Evolutionary conservation across 2,888 invertebrate genomes (phyloP).

Genomic region (Operophtera brumata): DNA sequence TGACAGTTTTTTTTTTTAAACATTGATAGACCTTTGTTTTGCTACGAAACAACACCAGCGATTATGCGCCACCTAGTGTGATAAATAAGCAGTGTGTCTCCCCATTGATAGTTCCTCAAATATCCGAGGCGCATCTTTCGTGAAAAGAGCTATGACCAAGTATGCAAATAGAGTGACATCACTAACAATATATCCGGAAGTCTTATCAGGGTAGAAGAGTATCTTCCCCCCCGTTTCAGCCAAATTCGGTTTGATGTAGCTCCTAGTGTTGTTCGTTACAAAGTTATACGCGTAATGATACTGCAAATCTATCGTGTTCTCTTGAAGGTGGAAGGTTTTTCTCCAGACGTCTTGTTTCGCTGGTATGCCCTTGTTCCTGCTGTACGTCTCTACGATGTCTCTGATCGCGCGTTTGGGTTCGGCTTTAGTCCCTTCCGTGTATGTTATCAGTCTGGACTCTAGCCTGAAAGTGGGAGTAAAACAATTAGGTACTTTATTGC

Average conservation of each 20-base stretch:
- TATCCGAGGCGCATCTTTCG: no score
- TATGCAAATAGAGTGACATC: neutral
- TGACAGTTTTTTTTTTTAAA: no score
- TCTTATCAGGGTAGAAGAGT: constrained; percentile 82
- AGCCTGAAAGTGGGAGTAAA: constrained; percentile 49
- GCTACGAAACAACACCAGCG: no score
- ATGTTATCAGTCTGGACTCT: constrained; percentile 57
- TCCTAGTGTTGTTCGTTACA: constrained; percentile 83
- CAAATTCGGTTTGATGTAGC: constrained; percentile 84
- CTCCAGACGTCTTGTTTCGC: constrained; percentile 83
- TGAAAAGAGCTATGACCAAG: neutral
- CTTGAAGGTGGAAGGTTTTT: constrained; percentile 82
- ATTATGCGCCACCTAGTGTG: no score
- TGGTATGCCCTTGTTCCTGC: constrained; percentile 77
- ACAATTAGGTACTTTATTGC: no score
- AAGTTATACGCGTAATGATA: constrained; percentile 84
- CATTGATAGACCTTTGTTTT: no score
- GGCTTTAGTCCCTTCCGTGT: constrained; percentile 56
- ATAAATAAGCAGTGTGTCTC: no score
- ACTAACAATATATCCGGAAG: constrained; percentile 83
- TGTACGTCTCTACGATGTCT: constrained; percentile 82
- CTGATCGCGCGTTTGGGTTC: constrained; percentile 62
- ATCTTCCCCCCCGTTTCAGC: constrained; percentile 86
- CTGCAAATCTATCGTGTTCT: constrained; percentile 81
- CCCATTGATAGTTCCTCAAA: no score